Base-by-base conservation (phyloP, 2,888 invertebrate species). In the Antheraea assamensis region DNA sequence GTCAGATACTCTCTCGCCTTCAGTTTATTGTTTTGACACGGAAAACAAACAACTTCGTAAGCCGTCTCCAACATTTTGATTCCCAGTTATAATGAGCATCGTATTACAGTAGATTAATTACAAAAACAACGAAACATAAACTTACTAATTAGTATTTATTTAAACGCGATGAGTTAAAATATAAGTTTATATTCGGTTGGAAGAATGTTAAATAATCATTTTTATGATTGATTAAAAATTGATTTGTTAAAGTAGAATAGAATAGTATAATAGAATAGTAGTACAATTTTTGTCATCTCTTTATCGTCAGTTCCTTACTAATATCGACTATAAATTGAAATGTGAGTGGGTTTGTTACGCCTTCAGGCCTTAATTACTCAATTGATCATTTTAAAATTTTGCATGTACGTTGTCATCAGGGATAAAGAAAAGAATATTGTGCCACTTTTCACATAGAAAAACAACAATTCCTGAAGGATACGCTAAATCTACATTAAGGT, bases 101-200 rank as follows among this genome's bases (percentile, higher is more conserved):
- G 58, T 35, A 68, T 68, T 68, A 35, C 31, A 68, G 68, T 31
- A 21, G 31, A 35, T 68, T 68, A 68, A 68, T 35, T 35, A 35
- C n/a, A 35, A 35, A n/a, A 68, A 68, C 35, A 35, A 68, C n/a
- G 35, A 68, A 68, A 13, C 21, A 68, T 64, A 64, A 64, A 64
- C 61, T 27, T 17, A 17, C 30, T 30, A 30, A 64, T 64, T 64
- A 19, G 61, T 64, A 64, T 64, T 64, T 64, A 64, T 64, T 64
- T 64, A 30, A 27, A 64, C 30, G 61, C 27, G 61, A 64, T 64
- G 30, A 30, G 30, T 64, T 30, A 64, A 64, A 64, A 64, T 30
- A 30, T 17, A 30, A 17, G 3, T 30, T 21, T 27, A 4, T 30
- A 3, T 30, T 64, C 17, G 15, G 27, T 64, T 27, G 27, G 30